These are phyloP conservation scores for Bimastos eiseni DNA, from an alignment of 2,888 invertebrate genomes.

Conservation along the genomic window DNA sequence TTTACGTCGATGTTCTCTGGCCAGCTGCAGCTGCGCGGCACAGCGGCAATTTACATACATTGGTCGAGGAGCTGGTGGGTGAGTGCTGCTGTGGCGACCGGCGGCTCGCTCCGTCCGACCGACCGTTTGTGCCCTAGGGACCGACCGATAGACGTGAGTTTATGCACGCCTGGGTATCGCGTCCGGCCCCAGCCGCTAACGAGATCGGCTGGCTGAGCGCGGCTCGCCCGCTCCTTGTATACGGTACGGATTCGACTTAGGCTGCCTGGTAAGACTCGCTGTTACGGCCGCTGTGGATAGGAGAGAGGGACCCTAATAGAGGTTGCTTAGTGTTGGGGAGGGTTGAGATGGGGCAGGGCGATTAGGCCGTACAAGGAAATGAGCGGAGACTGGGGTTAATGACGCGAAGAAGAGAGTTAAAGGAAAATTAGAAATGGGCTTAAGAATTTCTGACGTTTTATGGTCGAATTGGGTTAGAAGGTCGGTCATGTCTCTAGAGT, in stretches of 20 bases:
- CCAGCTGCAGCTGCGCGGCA: background rate
- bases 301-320: background rate
- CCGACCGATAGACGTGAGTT: slow-evolving; percentile 5
- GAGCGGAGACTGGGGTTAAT: background rate
- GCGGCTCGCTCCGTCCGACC: background rate
- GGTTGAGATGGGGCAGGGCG: background rate
- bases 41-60: slow-evolving; percentile 2
- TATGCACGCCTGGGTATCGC: slow-evolving; percentile 13
- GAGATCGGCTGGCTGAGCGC: background rate
- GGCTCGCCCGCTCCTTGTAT: background rate
- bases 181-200: background rate
- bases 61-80: background rate
- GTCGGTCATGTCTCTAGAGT: background rate
- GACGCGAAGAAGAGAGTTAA: background rate
- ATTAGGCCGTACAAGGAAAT: background rate
- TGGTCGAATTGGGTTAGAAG: background rate
- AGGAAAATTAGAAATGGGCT: background rate
- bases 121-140: background rate
- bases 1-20: too few species aligned
- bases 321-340: background rate
- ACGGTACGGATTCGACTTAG: background rate
- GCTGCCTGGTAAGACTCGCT: background rate
- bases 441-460: background rate
- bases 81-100: background rate
- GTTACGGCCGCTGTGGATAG: background rate